Evolutionary conservation across 1,140 invertebrate species (phyloP).

Genomic region (Chironomus striatipennis): DNA sequence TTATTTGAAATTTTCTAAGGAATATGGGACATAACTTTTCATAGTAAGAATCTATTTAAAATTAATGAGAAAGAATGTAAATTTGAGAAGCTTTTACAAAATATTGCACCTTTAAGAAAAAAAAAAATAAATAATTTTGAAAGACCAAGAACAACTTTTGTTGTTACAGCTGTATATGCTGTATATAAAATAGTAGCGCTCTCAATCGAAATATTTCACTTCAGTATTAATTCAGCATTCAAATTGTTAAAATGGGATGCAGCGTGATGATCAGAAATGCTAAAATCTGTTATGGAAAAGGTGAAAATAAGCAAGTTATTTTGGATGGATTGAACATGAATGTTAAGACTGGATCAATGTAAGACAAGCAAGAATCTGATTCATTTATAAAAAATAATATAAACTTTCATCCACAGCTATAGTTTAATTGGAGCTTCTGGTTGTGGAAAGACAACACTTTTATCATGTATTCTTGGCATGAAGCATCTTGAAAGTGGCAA

Average conservation of each 20-base stretch:
- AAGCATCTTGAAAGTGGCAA: conserved; percentile 63
- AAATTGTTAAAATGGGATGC: conserved; percentile 29
- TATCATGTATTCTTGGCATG: conserved; percentile 77
- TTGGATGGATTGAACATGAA: conserved; percentile 48
- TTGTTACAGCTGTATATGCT: no score
- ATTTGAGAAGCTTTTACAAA: no score
- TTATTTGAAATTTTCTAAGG: no score
- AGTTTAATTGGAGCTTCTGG: conserved; percentile 78
- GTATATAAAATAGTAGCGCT: no score
- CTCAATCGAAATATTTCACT: no score
- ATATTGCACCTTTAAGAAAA: no score
- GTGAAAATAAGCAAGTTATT: conserved; percentile 41
- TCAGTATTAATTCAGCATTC: neutral
- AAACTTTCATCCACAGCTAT: conserved; percentile 51
- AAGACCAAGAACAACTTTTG: no score
- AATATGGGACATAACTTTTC: no score
- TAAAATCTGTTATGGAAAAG: conserved; percentile 47
- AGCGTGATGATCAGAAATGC: conserved; percentile 46
- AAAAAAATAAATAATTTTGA: no score
- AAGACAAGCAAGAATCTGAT: conserved; percentile 35
- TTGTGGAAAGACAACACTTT: conserved; percentile 75
- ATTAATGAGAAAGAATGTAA: neutral
- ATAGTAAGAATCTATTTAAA: neutral
- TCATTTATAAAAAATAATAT: neutral
- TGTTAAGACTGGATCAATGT: conserved; percentile 49